A percentile compares a stretch with the other conserved stretches of the same genome.
Conservation (phyloP, 2,888 invertebrate genomes). For the Malthinus seriepunctatus region DNA sequence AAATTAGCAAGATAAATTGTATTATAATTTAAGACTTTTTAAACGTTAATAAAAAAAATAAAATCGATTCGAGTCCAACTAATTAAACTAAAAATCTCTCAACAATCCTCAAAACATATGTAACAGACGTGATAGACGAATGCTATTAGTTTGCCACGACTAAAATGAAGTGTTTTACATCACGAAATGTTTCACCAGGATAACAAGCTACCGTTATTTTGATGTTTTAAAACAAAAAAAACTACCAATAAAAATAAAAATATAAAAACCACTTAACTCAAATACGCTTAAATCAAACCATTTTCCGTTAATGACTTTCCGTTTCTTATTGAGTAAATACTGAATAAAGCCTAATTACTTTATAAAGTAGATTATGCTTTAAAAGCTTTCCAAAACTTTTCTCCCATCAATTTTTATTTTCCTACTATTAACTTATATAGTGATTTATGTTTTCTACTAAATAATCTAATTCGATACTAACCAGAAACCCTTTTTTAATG, state of each 20-base stretch:
- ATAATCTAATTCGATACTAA: too few species aligned
- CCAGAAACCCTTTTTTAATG: too few species aligned
- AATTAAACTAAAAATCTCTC: slow-evolving; percentile 12
- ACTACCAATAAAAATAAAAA: slow-evolving; percentile 5
- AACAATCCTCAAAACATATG: slow-evolving; percentile 16
- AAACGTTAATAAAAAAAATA: slow-evolving; percentile 26
- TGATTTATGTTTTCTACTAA: too few species aligned
- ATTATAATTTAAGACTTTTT: slow-evolving; percentile 40
- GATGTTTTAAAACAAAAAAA: slow-evolving; percentile 9
- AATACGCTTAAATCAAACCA: slow-evolving; percentile 5
- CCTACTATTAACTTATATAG: background rate
- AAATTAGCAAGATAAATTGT: slow-evolving; percentile 43
- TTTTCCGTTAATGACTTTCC: slow-evolving; percentile 8
- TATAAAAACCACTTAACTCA: slow-evolving; percentile 10
- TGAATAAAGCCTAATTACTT: slow-evolving; percentile 10
- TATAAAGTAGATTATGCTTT: slow-evolving; percentile 1
- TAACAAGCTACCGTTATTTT: slow-evolving; percentile 32
- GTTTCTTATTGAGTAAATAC: slow-evolving; percentile 11
- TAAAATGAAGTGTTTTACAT: slow-evolving; percentile 36
- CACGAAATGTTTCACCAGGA: slow-evolving; percentile 35
- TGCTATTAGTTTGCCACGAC: slow-evolving; percentile 32
- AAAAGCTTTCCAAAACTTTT: slow-evolving; percentile 2
- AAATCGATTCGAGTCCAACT: slow-evolving; percentile 25
- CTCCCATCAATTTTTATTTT: slow-evolving; percentile 12
- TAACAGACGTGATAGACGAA: slow-evolving; percentile 26